These are phyloP conservation scores for Plecotus auritus DNA, from an alignment of 2,113 vertebrate genomes.

Conservation along the genomic window DNA sequence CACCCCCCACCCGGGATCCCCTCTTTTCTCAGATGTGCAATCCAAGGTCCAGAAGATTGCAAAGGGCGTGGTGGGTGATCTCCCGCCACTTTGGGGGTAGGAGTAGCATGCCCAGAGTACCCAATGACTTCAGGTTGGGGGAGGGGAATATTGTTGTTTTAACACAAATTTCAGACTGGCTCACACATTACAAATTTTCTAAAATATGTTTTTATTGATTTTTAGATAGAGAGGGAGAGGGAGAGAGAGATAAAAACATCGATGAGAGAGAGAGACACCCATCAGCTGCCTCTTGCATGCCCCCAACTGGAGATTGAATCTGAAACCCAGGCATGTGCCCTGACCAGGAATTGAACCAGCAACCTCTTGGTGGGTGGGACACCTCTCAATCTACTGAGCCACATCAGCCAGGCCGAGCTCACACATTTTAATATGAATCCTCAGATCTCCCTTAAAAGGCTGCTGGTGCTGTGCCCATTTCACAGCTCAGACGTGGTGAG, in stretches of 20 bases:
- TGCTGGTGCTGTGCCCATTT: neutral
- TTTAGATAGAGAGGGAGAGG: too few species aligned
- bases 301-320: too few species aligned
- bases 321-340: too few species aligned
- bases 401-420: too few species aligned
- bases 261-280: too few species aligned
- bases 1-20: accelerated
- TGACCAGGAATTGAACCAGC: too few species aligned
- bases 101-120: neutral
- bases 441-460: neutral
- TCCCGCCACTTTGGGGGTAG: accelerated
- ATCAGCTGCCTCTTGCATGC: too few species aligned
- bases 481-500: neutral
- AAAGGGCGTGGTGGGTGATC: accelerated
- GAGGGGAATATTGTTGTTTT: neutral
- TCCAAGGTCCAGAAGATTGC: neutral
- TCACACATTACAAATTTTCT: neutral
- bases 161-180: neutral
- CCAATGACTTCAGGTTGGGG: neutral
- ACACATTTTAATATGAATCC: neutral
- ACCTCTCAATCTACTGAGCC: too few species aligned
- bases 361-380: too few species aligned
- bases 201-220: too few species aligned
- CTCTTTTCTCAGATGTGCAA: neutral
- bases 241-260: too few species aligned